A percentile compares a stretch with the other conserved stretches of the same genome.
These are phyloP conservation scores for Drosophila athabasca DNA, from an alignment of 1,140 invertebrate species.

Conservation along the genomic window DNA sequence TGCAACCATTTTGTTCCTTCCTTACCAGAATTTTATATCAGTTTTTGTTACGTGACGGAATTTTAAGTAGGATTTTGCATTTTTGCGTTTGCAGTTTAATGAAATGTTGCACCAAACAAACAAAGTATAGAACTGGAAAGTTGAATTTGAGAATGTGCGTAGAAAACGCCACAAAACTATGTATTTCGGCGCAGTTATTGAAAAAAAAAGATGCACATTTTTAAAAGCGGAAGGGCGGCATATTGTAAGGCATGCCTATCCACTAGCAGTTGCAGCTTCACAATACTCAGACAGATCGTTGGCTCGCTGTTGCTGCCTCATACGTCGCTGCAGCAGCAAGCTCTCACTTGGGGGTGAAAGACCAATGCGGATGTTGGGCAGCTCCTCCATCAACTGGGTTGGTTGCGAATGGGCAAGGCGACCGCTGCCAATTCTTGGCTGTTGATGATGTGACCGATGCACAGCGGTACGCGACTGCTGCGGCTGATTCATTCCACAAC, in stretches of 20 bases:
- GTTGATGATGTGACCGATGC: constrained; percentile 39
- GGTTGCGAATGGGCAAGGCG: constrained; percentile 57
- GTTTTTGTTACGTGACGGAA: constrained; percentile 32
- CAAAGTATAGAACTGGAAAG: constrained; percentile 36
- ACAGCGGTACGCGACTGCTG: not conserved
- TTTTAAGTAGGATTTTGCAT: constrained; percentile 11
- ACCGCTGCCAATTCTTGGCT: constrained; percentile 62
- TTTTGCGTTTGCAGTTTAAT: constrained; percentile 4
- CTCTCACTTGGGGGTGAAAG: constrained; percentile 94
- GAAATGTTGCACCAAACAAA: constrained; percentile 19
- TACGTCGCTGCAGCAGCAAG: constrained; percentile 90
- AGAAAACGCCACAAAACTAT: constrained; percentile 24
- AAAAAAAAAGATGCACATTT: too few species aligned
- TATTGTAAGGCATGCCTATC: constrained; percentile 36
- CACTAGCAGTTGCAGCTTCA: constrained; percentile 76
- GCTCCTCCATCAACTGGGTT: constrained; percentile 60
- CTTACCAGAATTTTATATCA: constrained; percentile 46
- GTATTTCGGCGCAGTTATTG: not conserved
- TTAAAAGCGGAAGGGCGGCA: not conserved
- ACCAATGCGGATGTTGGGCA: constrained; percentile 85
- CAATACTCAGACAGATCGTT: constrained; percentile 67
- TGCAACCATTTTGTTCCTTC: constrained; percentile 15
- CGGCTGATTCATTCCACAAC: constrained; percentile 58
- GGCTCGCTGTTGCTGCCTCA: constrained; percentile 63
- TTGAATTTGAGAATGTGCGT: constrained; percentile 44